Percentiles rank a stretch among this genome's conserved stretches.
Conservation (phyloP, 1,140 invertebrate species). For the Planococcus citri region DNA sequence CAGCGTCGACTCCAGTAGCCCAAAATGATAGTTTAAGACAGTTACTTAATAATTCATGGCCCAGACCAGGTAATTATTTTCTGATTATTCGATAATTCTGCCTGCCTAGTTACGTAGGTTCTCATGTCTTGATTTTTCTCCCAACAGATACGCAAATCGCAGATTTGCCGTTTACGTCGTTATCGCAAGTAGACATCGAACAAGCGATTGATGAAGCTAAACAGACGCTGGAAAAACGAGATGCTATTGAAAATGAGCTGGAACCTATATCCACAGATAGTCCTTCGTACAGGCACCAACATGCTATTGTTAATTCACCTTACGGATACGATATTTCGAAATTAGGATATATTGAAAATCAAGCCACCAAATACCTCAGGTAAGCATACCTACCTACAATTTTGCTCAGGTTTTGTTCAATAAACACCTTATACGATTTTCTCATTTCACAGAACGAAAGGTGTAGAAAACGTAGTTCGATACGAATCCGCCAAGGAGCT, state of each 20-base stretch:
- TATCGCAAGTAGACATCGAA: not conserved
- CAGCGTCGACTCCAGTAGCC: too few relatives aligned
- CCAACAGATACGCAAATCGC: not conserved
- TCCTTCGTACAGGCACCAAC: slow-evolving; percentile 53
- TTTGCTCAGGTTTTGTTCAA: too few relatives aligned
- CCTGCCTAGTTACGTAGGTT: too few relatives aligned
- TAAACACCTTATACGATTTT: slow-evolving; percentile 7
- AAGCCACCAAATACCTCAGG: slow-evolving; percentile 46
- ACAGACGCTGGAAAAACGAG: slow-evolving; percentile 40
- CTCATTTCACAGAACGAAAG: not conserved
- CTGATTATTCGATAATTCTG: too few relatives aligned
- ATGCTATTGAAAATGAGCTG: slow-evolving; percentile 38
- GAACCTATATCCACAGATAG: slow-evolving; percentile 34
- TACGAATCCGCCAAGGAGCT: not conserved
- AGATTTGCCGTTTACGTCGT: not conserved
- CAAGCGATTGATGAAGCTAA: slow-evolving; percentile 40
- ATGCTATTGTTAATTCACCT: slow-evolving; percentile 45
- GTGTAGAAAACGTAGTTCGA: not conserved
- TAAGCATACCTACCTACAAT: slow-evolving; percentile 16
- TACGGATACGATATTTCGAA: slow-evolving; percentile 45
- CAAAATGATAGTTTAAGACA: not conserved
- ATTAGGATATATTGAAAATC: slow-evolving; percentile 48
- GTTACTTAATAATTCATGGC: not conserved
- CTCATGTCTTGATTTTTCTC: not conserved
- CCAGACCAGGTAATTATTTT: not conserved